Evolutionary conservation across 2,113 vertebrate species (phyloP), one percentile per base, ranked within the genome.

Genomic region (Pteropus alecto): DNA sequence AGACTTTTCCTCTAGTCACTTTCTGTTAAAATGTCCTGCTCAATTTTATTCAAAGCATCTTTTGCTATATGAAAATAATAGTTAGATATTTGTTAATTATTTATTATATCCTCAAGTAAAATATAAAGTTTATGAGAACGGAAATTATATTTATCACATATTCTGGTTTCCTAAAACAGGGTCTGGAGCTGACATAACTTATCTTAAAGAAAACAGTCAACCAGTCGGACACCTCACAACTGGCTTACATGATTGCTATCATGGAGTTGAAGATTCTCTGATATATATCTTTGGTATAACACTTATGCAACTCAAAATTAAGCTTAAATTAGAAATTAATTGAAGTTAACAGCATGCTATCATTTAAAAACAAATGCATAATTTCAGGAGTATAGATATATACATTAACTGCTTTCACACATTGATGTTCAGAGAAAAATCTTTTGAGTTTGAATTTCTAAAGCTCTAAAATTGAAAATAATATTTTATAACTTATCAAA

Each of bases 401-500:
- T 63, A 71, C 41, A 0, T 46, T 41, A 88, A 87, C 9, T 79
- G 33, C 4, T 88, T 88, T 89, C 19, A 63, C 41, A 85, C 43
- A 84, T 38, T 46, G 76, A 76, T 54, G 24, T 71, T 90, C 67
- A 82, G 54, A 85, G 30, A 87, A 92, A 79, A 74, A 67, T 30
- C 8, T 65, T 96, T 67, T 76, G 12, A 79, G 3, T 63, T 89
- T 89, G 77, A 76, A 81, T 48, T 65, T 85, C 10, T 61, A 71
- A 93, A 84, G 48, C 14, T 54, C 18, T 58, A 70, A 63, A 48
- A 41, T 35, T 63, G 38, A 76, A 18, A 74, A 92, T 63, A 65
- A 43, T 73, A 54, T 60, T 71, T 85, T 63, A 33, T 11, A 89
- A 76, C 22, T 30, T 87, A 77, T 51, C 93, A 96, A 97, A 96